A percentile compares a stretch with the other conserved stretches of the same genome.
These are phyloP conservation scores for Gari tellinella DNA, from an alignment of 2,888 invertebrate genomes.

Conservation along the genomic window DNA sequence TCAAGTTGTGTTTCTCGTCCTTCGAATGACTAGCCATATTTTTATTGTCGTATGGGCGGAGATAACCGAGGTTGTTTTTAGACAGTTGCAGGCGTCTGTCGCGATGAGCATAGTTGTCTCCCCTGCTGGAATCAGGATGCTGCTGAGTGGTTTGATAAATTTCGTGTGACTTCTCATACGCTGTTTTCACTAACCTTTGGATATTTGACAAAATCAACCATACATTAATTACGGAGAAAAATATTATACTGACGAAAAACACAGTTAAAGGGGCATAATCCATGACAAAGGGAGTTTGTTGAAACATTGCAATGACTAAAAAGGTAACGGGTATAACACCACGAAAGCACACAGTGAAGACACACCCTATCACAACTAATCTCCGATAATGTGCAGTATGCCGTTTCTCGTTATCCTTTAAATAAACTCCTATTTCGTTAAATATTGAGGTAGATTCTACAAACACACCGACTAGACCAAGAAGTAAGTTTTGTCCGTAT, in stretches of 20 bases:
- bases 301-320: conserved; percentile 64
- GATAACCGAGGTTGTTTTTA: conserved; percentile 67
- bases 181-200: conserved; percentile 59
- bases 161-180: conserved; percentile 20
- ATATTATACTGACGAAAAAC: conserved; percentile 69
- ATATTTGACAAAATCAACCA: conserved; percentile 66
- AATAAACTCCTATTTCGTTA: conserved; percentile 56
- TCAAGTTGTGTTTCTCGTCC: conserved; percentile 64
- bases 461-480: conserved; percentile 63
- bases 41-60: conserved; percentile 63
- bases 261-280: conserved; percentile 62
- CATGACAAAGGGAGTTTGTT: conserved; percentile 68
- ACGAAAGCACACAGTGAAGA: conserved; percentile 57
- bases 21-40: conserved; percentile 62
- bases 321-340: conserved; percentile 67
- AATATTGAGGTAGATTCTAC: conserved; percentile 65
- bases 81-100: conserved; percentile 34
- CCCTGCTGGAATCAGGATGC: conserved; percentile 6
- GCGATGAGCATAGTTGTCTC: conserved; percentile 8
- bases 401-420: conserved; percentile 49
- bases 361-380: conserved; percentile 54
- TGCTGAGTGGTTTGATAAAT: conserved; percentile 12
- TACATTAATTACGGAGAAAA: conserved; percentile 70
- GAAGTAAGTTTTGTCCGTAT: conserved; percentile 63
- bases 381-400: conserved; percentile 54